Conservation (phyloP, 2,113 vertebrate species). For the Eublepharis macularius region DNA sequence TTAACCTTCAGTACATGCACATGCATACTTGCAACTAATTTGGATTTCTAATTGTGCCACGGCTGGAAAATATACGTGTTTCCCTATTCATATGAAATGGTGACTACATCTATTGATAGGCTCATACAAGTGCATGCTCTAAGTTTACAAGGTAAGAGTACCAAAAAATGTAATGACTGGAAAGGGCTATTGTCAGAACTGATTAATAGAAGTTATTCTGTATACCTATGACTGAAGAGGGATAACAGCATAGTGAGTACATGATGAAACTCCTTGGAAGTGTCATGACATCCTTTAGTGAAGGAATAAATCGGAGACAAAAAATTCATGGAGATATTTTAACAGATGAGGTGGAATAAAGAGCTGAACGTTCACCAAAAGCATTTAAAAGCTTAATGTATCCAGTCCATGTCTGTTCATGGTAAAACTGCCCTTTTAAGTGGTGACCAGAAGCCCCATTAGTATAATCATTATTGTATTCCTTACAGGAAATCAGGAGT, state of each 20-base stretch:
- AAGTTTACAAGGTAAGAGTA: too few relatives aligned
- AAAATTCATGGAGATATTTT: not conserved
- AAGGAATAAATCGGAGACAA: not conserved
- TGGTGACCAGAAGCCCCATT: not conserved
- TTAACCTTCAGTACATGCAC: too few relatives aligned
- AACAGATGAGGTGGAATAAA: not conserved
- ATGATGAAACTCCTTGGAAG: not conserved
- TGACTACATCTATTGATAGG: too few relatives aligned
- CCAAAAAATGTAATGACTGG: too few relatives aligned
- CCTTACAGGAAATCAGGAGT: constrained; percentile 40
- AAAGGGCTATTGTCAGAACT: not conserved
- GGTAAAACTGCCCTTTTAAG: not conserved
- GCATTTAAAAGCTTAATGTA: not conserved
- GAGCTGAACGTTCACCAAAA: not conserved
- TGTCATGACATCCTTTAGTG: not conserved
- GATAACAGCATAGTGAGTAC: not conserved
- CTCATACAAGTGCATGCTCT: too few relatives aligned
- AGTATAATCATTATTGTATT: constrained; percentile 24
- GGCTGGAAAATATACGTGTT: too few relatives aligned
- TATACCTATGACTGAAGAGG: not conserved
- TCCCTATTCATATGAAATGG: too few relatives aligned
- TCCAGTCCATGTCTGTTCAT: not conserved
- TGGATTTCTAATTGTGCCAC: too few relatives aligned
- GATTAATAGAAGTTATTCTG: not conserved
- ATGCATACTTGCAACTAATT: too few relatives aligned